Evolutionary conservation across 2,797 vertebrate genomes (phyloP).

Genomic region (Coluber constrictor): DNA sequence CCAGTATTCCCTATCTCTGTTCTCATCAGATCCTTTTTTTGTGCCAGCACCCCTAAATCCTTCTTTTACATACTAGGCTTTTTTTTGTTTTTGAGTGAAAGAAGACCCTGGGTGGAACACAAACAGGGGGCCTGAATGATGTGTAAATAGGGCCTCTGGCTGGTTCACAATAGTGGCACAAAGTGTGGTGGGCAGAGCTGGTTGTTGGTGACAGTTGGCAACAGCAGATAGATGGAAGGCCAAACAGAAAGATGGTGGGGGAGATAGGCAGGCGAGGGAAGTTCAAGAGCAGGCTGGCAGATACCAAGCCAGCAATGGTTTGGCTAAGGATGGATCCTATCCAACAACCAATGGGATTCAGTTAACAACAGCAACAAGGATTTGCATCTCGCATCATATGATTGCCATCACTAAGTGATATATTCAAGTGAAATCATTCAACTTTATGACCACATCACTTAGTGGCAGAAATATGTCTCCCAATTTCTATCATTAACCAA

Average conservation of each 20-base stretch:
- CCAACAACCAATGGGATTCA: neutral
- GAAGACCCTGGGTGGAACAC: neutral
- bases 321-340: neutral
- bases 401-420: neutral
- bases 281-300: neutral
- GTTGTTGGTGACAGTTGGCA: neutral
- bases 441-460: neutral
- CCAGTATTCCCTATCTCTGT: neutral
- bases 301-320: neutral
- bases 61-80: neutral
- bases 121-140: neutral
- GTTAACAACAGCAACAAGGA: neutral
- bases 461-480: neutral
- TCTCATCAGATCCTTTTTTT: neutral
- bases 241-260: neutral
- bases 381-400: neutral
- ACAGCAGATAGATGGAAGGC: neutral
- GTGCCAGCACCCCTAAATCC: neutral
- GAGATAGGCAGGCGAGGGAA: neutral
- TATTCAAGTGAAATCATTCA: neutral
- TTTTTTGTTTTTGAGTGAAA: neutral
- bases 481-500: neutral
- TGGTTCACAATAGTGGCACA: neutral
- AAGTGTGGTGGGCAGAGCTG: neutral
- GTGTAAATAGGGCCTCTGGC: neutral